phyloP scores from a whole-genome alignment of 1,140 invertebrate genomes.

The Leptinotarsa undecemlineata region DNA sequence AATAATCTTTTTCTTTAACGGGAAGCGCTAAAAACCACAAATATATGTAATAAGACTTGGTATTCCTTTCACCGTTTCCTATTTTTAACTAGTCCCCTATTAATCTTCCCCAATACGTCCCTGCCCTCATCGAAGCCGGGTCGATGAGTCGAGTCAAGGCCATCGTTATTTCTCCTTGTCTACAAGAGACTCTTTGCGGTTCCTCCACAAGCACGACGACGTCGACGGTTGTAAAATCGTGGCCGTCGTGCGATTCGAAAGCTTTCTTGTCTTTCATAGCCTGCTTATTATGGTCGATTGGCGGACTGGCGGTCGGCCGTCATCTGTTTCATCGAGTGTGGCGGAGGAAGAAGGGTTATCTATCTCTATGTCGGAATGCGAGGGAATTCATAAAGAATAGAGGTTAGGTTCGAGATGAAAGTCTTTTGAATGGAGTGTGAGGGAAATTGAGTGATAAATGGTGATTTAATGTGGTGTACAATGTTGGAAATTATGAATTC shows the following conservation, averaged over 20 bases:
- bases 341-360: not conserved
- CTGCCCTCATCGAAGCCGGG: conserved; percentile 17
- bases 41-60: too few species aligned
- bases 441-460: too few species aligned
- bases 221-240: conserved; percentile 7
- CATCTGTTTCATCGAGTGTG: conserved; percentile 12
- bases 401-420: too few species aligned
- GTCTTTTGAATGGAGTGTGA: too few species aligned
- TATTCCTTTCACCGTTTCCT: too few species aligned
- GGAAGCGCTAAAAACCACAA: too few species aligned
- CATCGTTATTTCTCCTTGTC: conserved; percentile 13
- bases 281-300: conserved; percentile 21
- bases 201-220: not conserved
- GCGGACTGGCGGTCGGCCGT: conserved; percentile 16
- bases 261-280: conserved; percentile 22
- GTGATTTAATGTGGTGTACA: too few species aligned
- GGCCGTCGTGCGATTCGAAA: conserved; percentile 10
- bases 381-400: too few species aligned
- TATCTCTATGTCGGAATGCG: too few species aligned
- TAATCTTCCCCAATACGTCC: not conserved
- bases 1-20: too few species aligned
- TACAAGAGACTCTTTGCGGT: not conserved
- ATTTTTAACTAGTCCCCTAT: too few species aligned
- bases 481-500: too few species aligned
- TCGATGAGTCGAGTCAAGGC: conserved; percentile 21